Base-by-base conservation (phyloP, 2,797 vertebrate species). In the Sandelia bainsii region DNA sequence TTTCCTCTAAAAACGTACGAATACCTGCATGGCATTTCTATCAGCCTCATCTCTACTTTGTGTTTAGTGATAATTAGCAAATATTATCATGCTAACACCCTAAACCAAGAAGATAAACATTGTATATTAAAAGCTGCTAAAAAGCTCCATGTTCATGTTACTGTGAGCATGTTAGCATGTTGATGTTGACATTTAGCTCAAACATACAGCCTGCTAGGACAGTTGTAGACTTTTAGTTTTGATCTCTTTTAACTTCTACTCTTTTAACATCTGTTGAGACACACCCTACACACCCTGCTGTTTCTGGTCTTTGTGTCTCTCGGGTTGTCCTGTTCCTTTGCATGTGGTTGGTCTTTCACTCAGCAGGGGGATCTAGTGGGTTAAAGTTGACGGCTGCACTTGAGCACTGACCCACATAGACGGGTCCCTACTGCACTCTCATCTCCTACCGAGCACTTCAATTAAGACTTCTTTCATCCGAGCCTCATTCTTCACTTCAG, bases 401-500 rank as follows among this genome's bases (percentile, higher is more conserved):
- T 17, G 61, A 83, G 61, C 59, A 13, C 67, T 72, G 71, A 79
- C 58, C 66, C 23, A 40, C 62, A 39, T 49, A 39, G 61, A 67
- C 19, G 6, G 25, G 62, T 63, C 75, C 67, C 75, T n/a, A n/a
- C 65, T 25, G 14, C 22, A 10, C 83, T 79, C 77, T 79, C 77
- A 40, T 81, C 80, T 75, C 70, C 75, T 48, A 22, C 69, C 42
- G 23, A 75, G 75, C 77, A 25, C 82, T 88, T 84, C 74, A 84
- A 79, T 88, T 83, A 85, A 79, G 56, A 48, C 72, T 40, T 37
- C 71, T 90, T 81, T 84, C 77, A 77, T 77, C 75, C 44, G 0
- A 17, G 59, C 77, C 57, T 82, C 78, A 75, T 90, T 81, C 72
- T 77, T 87, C 82, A 86, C 75, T 73, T 79, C 71, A 77, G 69